Evolutionary conservation across 2,888 invertebrate species (phyloP).

Genomic region (Stictocephala bisonia): DNA sequence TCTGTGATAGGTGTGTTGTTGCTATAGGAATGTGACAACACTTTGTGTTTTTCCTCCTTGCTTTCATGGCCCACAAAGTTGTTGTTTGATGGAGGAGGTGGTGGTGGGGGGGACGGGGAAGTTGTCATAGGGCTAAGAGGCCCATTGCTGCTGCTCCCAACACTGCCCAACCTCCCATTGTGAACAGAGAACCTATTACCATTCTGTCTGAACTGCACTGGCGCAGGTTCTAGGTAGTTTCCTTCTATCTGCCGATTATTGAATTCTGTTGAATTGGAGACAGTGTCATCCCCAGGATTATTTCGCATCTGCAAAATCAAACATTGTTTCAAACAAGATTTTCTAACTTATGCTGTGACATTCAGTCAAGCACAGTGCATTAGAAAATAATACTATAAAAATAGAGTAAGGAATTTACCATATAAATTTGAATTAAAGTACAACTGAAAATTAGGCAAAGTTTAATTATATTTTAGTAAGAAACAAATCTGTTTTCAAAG

Average conservation of each 20-base stretch:
- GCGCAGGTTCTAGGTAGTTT: constrained; percentile 58
- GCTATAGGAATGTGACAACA: constrained; percentile 38
- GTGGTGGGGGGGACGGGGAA: constrained; percentile 64
- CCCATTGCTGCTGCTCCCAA: constrained; percentile 65
- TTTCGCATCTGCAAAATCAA: constrained; percentile 53
- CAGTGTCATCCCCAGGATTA: constrained; percentile 51
- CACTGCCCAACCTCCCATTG: constrained; percentile 56
- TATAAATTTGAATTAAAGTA: no score
- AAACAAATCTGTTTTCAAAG: no score
- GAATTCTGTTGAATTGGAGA: constrained; percentile 49
- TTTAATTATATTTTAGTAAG: no score
- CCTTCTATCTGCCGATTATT: constrained; percentile 45
- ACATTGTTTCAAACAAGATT: not conserved
- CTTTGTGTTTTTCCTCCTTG: constrained; percentile 27
- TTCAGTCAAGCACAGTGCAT: no score
- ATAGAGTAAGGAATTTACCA: not conserved
- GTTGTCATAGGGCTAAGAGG: constrained; percentile 65
- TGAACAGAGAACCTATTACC: constrained; percentile 51
- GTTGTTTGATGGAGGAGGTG: constrained; percentile 56
- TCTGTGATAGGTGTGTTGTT: constrained; percentile 25
- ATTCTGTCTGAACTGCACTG: constrained; percentile 53
- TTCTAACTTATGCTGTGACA: not conserved
- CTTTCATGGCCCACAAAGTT: constrained; percentile 56
- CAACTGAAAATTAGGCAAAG: no score
- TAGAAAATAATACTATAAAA: no score